Evolutionary conservation across 2,113 vertebrate genomes (phyloP), one percentile per base, ranked within the genome.

Genomic region (Raja brachyura): DNA sequence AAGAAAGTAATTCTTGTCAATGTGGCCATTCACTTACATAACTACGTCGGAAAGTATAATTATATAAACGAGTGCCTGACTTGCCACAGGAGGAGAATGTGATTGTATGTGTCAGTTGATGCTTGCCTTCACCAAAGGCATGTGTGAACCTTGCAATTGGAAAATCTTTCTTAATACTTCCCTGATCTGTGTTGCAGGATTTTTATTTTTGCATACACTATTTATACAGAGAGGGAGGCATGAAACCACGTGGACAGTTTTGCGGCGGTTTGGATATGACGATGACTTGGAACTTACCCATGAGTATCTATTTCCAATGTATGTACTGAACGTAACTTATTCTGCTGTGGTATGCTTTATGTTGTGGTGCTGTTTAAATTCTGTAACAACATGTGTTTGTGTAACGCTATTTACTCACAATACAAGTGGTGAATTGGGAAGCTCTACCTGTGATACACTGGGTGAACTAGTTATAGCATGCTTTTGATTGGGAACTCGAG

Each of bases 221-320:
- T 99, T 99, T 95, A 99, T 99, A 93, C 98, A 99, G 96, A 97
- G 99, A 94, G 99, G 99, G 79, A 96, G 99, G 94, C 99, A 99
- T 0, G 99, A 99, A 95, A 99, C 99, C 56, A 99, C 98, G 1
- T 99, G 98, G 99, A 99, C 99, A 0, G 99, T 99, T 86, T 94
- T 99, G 93, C 97, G 99, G 78, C 96, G 98, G 94, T 99, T 99
- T 92, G 99, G 99, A 93, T 99, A 99, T 0, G 98, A 99, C 0
- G 98, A 99, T 33, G 98, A 99, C 95, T 95, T 99, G 73, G 98
- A 99, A 94, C 97, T 99, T 75, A 99, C 98, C 0, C 98, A 99
- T 93, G 99, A 99, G 83, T 99, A 99, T 95, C 96, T 99, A 94
- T 99, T 98, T 94, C 98, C 99, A 93, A 94, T 97, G 99, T 99